Percentiles rank a stretch among this genome's conserved stretches.
Evolutionary conservation across 2,797 vertebrate species (phyloP).

Genomic region (Stomatorhinus walkeri): DNA sequence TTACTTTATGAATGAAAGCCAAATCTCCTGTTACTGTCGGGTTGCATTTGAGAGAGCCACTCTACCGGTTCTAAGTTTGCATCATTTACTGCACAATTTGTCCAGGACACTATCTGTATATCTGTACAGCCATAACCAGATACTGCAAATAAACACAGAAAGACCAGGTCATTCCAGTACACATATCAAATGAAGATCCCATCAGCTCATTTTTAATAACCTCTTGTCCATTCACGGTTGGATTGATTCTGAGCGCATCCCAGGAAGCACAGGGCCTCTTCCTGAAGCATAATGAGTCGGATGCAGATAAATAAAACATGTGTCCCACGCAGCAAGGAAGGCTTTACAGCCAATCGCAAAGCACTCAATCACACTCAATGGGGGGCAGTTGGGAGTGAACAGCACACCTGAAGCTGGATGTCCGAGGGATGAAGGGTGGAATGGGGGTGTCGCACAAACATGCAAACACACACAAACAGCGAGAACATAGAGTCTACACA

Average conservation of each 20-base stretch:
- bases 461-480: background rate
- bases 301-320: background rate
- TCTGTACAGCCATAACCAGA: background rate
- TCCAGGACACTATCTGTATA: background rate
- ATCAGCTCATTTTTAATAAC: background rate
- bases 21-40: background rate
- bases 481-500: background rate
- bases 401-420: background rate
- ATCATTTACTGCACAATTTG: background rate
- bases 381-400: background rate
- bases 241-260: background rate
- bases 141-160: background rate
- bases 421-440: background rate
- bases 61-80: background rate
- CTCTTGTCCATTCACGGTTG: background rate
- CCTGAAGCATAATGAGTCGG: background rate
- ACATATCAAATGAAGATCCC: background rate
- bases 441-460: background rate
- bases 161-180: background rate
- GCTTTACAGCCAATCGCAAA: background rate
- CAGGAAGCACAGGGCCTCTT: background rate
- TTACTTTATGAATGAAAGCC: background rate
- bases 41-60: background rate
- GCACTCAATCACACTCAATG: background rate
- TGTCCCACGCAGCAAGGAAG: background rate